These are phyloP conservation scores for Ataeniobius toweri DNA, from an alignment of 2,797 vertebrate species.

Conservation along the genomic window DNA sequence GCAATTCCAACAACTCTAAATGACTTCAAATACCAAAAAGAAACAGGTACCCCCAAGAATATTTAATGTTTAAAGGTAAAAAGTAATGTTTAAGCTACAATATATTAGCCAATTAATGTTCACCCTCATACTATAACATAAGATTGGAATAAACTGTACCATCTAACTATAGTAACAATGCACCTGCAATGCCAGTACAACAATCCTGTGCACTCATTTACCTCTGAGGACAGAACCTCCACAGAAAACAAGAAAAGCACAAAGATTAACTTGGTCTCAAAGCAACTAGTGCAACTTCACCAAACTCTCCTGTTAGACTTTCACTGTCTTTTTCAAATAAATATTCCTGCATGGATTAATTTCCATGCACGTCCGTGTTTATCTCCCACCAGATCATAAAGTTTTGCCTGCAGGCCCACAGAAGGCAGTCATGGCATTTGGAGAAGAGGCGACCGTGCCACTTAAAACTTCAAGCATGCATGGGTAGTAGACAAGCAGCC, in stretches of 20 bases:
- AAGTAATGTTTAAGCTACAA: not conserved
- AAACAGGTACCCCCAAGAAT: not conserved
- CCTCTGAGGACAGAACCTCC: constrained; percentile 33
- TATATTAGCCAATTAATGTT: not conserved
- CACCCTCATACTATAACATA: not conserved
- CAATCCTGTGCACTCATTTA: constrained; percentile 4
- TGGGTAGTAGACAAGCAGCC: constrained; percentile 53
- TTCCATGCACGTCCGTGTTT: not conserved
- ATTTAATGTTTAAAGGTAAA: not conserved
- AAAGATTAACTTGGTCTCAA: constrained; percentile 34
- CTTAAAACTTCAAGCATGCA: constrained; percentile 63
- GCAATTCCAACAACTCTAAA: not conserved
- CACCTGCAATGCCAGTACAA: constrained; percentile 9
- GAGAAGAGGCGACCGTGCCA: constrained; percentile 55
- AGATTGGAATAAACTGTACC: not conserved
- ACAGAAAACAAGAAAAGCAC: constrained; percentile 19
- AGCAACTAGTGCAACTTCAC: not conserved
- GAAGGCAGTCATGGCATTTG: constrained; percentile 50
- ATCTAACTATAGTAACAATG: constrained; percentile 20
- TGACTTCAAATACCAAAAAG: not conserved
- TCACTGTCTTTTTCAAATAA: constrained; percentile 14
- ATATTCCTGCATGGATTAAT: constrained; percentile 9
- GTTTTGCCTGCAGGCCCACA: constrained; percentile 50
- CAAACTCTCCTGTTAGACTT: constrained; percentile 6
- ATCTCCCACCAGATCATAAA: constrained; percentile 39